Evolutionary conservation across 2,113 vertebrate species (phyloP).

Genomic region (Apeltes quadracus): DNA sequence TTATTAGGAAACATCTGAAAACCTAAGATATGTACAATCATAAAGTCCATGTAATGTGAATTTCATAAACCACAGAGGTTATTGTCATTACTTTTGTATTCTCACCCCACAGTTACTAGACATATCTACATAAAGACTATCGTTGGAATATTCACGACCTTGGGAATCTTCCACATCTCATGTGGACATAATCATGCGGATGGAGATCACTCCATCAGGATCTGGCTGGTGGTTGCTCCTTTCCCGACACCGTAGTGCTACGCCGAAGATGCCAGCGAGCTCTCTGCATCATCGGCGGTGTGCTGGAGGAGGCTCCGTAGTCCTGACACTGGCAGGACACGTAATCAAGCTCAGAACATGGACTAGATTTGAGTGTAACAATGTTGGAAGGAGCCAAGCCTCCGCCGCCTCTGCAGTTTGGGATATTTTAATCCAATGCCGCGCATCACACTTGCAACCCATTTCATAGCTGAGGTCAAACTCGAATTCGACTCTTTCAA

Average conservation of each 20-base stretch:
- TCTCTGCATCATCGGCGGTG: background rate
- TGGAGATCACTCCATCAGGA: constrained; percentile 15
- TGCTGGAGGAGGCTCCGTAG: constrained; percentile 14
- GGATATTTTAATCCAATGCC: background rate
- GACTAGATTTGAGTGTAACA: background rate
- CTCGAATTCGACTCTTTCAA: constrained; percentile 6
- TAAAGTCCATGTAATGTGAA: background rate
- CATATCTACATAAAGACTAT: too few species aligned
- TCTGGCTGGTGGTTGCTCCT: constrained; percentile 32
- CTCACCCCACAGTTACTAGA: constrained; percentile 2
- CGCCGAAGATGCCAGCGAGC: constrained; percentile 9
- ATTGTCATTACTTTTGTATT: background rate
- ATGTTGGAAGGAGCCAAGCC: background rate
- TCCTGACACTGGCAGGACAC: constrained; percentile 14
- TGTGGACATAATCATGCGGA: constrained; percentile 63
- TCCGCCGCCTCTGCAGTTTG: constrained; percentile 1
- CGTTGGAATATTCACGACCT: constrained; percentile 53
- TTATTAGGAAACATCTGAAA: constrained; percentile 29
- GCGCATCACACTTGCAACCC: background rate
- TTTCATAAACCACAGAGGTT: background rate
- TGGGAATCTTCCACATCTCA: constrained; percentile 42
- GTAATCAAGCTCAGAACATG: constrained; percentile 13
- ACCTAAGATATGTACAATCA: background rate
- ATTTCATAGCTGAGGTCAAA: constrained; percentile 14
- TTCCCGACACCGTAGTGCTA: constrained; percentile 21